Percentiles rank a stretch among this genome's conserved stretches.
These are phyloP conservation scores for Oscheius onirici DNA, from an alignment of 2,888 invertebrate species.

Conservation along the genomic window DNA sequence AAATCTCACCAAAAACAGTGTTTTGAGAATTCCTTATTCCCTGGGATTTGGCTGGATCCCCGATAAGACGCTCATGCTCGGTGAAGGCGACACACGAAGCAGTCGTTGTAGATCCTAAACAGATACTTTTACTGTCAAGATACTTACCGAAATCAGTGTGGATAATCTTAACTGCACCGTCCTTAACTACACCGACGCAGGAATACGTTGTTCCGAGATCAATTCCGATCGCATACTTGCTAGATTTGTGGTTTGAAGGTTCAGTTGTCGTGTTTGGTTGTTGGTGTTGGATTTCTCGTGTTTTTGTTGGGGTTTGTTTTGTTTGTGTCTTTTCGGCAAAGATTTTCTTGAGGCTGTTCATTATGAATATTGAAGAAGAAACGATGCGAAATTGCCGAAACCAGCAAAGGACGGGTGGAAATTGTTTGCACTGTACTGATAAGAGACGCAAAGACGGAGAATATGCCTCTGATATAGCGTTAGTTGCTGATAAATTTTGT, in stretches of 20 bases:
- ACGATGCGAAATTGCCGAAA: no score
- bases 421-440: no score
- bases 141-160: conserved; percentile 74
- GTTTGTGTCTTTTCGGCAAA: no score
- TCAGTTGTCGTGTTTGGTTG: no score
- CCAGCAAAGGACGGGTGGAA: no score
- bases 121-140: background rate
- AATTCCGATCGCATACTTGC: conserved; percentile 68
- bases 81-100: conserved; percentile 75
- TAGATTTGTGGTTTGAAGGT: conserved; percentile 58
- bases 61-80: conserved; percentile 74
- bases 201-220: conserved; percentile 72
- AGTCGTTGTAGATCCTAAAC: conserved; percentile 71
- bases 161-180: conserved; percentile 75
- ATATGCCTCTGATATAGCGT: no score
- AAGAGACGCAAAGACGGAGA: no score
- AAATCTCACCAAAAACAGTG: conserved; percentile 74
- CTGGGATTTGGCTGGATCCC: conserved; percentile 75
- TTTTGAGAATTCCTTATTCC: conserved; percentile 75
- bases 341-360: no score
- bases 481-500: no score
- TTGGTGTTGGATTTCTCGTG: no score
- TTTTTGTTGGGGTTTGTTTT: no score
- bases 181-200: conserved; percentile 73
- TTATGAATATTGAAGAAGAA: no score